Evolutionary conservation across 2,888 invertebrate species (phyloP).

Genomic region (Chloroclystis v-ata): DNA sequence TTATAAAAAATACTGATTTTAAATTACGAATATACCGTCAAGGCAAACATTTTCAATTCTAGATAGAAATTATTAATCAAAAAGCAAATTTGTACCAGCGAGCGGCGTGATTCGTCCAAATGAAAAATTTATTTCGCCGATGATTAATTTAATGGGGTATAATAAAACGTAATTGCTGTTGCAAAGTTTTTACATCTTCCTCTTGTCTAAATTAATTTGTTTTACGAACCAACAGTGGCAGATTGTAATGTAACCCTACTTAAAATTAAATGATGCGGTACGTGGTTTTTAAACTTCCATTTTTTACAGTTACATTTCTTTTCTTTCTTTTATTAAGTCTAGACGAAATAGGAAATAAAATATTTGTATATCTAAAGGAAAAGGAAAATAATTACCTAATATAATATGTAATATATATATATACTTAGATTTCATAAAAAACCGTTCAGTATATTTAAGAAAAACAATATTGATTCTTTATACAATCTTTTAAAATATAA

Average conservation of each 20-base stretch:
- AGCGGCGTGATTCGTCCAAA: slow-evolving; percentile 68
- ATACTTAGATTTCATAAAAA: no score
- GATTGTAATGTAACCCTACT: slow-evolving; percentile 32
- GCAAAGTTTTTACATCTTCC: slow-evolving; percentile 76
- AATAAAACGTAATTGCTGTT: slow-evolving; percentile 76
- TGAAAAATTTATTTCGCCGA: slow-evolving; percentile 77
- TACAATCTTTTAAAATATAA: no score
- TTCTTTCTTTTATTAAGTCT: neutral
- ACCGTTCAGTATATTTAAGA: no score
- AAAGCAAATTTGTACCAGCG: slow-evolving; percentile 62
- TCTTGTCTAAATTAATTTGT: slow-evolving; percentile 75
- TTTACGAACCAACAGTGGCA: slow-evolving; percentile 42
- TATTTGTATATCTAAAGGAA: no score
- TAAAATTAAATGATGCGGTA: slow-evolving; percentile 23
- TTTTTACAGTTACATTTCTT: neutral
- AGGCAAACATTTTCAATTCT: slow-evolving; percentile 34
- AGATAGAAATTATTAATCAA: slow-evolving; percentile 60
- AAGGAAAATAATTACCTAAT: no score
- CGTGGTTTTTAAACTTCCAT: slow-evolving; percentile 3
- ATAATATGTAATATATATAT: no score
- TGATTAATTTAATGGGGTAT: slow-evolving; percentile 74
- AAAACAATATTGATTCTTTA: no score
- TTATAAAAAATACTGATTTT: no score
- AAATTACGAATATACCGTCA: neutral
- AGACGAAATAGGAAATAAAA: neutral